These are phyloP conservation scores for Tachypleus tridentatus DNA, from an alignment of 1,140 invertebrate genomes.

Conservation along the genomic window DNA sequence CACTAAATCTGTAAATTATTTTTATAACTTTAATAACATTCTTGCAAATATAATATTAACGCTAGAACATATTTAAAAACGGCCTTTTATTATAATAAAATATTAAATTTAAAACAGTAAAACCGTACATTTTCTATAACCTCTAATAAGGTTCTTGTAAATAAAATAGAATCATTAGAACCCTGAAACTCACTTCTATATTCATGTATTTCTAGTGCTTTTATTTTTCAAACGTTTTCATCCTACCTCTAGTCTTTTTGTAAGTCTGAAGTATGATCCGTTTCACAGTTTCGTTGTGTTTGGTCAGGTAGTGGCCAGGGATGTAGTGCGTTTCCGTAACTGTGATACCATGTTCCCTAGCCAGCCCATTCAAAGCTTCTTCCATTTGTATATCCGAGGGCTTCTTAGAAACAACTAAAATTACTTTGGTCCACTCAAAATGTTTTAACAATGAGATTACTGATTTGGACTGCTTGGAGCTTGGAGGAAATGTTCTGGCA, in stretches of 20 bases:
- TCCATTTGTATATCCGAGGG: conserved; percentile 51
- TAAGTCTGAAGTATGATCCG: conserved; percentile 14
- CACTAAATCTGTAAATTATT: no score
- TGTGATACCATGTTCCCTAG: conserved; percentile 44
- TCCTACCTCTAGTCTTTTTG: conserved; percentile 13
- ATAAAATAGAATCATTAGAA: no score
- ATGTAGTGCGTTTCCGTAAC: conserved; percentile 28
- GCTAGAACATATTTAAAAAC: no score
- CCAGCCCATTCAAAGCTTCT: conserved; percentile 46
- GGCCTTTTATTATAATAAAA: no score
- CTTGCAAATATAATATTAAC: no score
- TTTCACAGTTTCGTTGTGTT: conserved; percentile 7
- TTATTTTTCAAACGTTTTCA: neutral
- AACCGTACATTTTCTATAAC: no score
- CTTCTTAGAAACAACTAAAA: conserved; percentile 52
- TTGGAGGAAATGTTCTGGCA: conserved; percentile 69
- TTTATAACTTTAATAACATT: no score
- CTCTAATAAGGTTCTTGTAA: no score
- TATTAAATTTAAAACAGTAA: no score
- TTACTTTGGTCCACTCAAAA: conserved; percentile 51
- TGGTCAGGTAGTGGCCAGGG: conserved; percentile 9
- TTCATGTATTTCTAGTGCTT: no score
- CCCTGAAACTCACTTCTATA: no score
- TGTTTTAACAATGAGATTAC: conserved; percentile 56
- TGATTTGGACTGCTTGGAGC: conserved; percentile 45